Evolutionary conservation across 2,797 vertebrate species (phyloP).

Genomic region (Tapera naevia): DNA sequence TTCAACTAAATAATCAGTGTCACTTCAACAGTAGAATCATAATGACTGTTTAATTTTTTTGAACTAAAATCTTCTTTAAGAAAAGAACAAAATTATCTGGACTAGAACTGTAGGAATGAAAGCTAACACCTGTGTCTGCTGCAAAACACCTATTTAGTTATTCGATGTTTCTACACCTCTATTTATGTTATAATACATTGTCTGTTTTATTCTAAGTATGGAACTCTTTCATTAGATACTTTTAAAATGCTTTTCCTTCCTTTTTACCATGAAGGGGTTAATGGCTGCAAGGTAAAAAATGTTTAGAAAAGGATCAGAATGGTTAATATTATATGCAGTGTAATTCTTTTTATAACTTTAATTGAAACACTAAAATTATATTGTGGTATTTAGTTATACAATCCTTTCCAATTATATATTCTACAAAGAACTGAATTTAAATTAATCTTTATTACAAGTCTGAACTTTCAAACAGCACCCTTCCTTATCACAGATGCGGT

Average conservation of each 20-base stretch:
- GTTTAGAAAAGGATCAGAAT: not conserved
- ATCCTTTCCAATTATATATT: not conserved
- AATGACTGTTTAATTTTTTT: slow-evolving; percentile 5
- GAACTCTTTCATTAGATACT: not conserved
- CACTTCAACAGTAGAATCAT: not conserved
- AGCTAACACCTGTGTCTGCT: not conserved
- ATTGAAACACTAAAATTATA: not conserved
- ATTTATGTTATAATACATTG: not conserved
- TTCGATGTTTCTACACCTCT: not conserved
- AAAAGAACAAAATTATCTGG: not conserved
- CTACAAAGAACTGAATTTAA: not conserved
- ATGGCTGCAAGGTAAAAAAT: not conserved
- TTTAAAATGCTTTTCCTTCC: not conserved
- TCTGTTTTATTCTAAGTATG: not conserved
- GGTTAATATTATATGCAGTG: not conserved
- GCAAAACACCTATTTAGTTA: not conserved
- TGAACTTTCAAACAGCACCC: not conserved
- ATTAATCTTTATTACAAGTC: not conserved
- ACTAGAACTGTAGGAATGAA: not conserved
- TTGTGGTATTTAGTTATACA: not conserved
- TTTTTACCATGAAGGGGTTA: not conserved
- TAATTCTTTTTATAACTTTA: not conserved
- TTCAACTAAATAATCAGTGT: not conserved
- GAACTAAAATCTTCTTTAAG: not conserved
- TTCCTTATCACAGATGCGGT: not conserved